These are phyloP conservation scores for Lucilia cuprina DNA, from an alignment of 1,140 invertebrate genomes.

Conservation along the genomic window DNA sequence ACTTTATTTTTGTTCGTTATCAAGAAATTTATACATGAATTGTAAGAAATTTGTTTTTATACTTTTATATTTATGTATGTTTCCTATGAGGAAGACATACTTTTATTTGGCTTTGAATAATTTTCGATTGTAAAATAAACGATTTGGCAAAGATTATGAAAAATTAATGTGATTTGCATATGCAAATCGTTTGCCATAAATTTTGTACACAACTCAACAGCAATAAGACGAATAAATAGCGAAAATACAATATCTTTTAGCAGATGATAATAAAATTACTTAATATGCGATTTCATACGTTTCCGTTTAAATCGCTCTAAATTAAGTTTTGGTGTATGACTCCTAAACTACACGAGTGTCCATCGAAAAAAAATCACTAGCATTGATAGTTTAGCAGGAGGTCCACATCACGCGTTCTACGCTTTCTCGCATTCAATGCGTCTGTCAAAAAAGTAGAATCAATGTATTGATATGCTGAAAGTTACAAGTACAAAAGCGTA, in stretches of 20 bases:
- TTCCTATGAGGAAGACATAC: neutral
- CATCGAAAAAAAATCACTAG: too few relatives aligned
- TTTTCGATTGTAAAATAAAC: conserved; percentile 54
- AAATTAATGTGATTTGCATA: conserved; percentile 62
- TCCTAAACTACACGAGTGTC: too few relatives aligned
- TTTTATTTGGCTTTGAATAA: conserved; percentile 53
- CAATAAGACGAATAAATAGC: neutral
- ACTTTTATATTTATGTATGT: too few relatives aligned
- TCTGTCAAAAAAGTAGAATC: too few relatives aligned
- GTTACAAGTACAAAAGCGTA: too few relatives aligned
- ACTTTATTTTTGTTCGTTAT: neutral
- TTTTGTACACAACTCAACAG: conserved; percentile 42
- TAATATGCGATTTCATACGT: too few relatives aligned
- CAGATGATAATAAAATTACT: neutral
- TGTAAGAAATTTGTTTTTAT: neutral
- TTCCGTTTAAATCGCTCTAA: too few relatives aligned
- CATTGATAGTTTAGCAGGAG: too few relatives aligned
- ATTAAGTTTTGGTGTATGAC: too few relatives aligned
- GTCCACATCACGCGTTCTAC: too few relatives aligned
- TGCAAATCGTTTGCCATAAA: conserved; percentile 62
- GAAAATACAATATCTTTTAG: neutral
- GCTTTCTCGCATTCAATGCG: too few relatives aligned
- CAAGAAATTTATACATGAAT: neutral
- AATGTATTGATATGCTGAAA: too few relatives aligned
- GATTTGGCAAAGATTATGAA: conserved; percentile 58